phyloP scores from a whole-genome alignment of 1,140 invertebrate genomes.

The Diorhabda carinulata region DNA sequence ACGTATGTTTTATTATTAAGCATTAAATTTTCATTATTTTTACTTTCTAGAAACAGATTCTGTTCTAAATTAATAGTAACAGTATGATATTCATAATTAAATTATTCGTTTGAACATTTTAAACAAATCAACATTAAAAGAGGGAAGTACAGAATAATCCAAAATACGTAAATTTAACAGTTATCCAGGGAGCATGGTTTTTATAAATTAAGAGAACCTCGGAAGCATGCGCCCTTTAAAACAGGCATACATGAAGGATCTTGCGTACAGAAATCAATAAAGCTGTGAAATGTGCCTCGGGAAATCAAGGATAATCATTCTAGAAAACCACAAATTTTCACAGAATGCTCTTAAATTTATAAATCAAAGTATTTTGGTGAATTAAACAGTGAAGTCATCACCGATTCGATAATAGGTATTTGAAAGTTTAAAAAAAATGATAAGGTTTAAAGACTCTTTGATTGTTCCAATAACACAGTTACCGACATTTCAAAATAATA shows the following conservation, averaged over 20 bases:
- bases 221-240: conserved; percentile 9
- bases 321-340: background rate
- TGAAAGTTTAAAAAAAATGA: conserved; percentile 1
- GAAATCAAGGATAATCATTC: conserved; percentile 11
- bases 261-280: conserved; percentile 13
- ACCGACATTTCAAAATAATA: conserved; percentile 2
- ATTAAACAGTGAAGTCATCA: too few species aligned
- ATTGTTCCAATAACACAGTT: background rate
- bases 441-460: background rate
- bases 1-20: too few species aligned
- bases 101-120: too few species aligned
- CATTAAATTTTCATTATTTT: too few species aligned
- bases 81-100: too few species aligned
- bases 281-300: conserved; percentile 17
- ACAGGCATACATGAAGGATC: conserved; percentile 1
- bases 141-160: too few species aligned
- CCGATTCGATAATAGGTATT: too few species aligned
- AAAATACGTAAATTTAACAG: background rate
- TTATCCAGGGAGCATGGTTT: conserved; percentile 1
- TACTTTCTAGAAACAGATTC: too few species aligned
- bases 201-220: conserved; percentile 8
- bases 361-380: too few species aligned
- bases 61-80: too few species aligned
- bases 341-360: background rate
- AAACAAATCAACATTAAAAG: too few species aligned